These are phyloP conservation scores for Philotrypesis tridentata DNA, from an alignment of 1,140 invertebrate species.

Conservation along the genomic window DNA sequence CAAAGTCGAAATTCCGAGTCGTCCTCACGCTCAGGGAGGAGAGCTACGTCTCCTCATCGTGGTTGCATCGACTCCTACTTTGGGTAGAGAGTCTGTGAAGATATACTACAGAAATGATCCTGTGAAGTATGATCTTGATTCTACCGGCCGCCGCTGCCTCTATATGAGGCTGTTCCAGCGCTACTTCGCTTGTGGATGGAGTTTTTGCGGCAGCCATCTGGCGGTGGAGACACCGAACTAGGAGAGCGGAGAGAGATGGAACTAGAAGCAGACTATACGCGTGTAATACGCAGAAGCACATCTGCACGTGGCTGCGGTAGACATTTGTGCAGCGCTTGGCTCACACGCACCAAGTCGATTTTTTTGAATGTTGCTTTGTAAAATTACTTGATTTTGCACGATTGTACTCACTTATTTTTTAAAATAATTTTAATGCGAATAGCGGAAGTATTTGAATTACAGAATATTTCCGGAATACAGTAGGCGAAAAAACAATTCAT, in stretches of 20 bases:
- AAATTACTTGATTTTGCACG: too few relatives aligned
- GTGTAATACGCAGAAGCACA: not conserved
- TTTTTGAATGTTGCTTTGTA: too few relatives aligned
- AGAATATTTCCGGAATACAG: too few relatives aligned
- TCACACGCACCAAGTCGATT: too few relatives aligned
- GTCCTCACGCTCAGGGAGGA: constrained; percentile 73
- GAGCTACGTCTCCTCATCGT: constrained; percentile 71
- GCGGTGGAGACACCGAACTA: not conserved
- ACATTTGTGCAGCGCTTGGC: too few relatives aligned
- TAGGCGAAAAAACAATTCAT: too few relatives aligned
- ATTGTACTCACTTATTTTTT: too few relatives aligned
- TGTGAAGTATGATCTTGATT: constrained; percentile 75
- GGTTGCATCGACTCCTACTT: constrained; percentile 68
- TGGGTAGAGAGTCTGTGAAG: constrained; percentile 66
- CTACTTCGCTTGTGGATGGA: not conserved
- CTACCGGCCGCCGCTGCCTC: not conserved
- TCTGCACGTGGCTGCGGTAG: too few relatives aligned
- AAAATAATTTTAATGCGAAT: too few relatives aligned
- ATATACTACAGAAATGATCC: constrained; percentile 76
- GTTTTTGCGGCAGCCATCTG: constrained; percentile 15
- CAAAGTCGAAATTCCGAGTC: constrained; percentile 52
- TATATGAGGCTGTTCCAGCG: not conserved
- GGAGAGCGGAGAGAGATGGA: not conserved
- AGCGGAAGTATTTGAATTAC: too few relatives aligned
- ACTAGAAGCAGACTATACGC: too few relatives aligned